Evolutionary conservation across 2,797 vertebrate genomes (phyloP), one percentile per base, ranked within the genome.

Genomic region (Eulemur mongoz): DNA sequence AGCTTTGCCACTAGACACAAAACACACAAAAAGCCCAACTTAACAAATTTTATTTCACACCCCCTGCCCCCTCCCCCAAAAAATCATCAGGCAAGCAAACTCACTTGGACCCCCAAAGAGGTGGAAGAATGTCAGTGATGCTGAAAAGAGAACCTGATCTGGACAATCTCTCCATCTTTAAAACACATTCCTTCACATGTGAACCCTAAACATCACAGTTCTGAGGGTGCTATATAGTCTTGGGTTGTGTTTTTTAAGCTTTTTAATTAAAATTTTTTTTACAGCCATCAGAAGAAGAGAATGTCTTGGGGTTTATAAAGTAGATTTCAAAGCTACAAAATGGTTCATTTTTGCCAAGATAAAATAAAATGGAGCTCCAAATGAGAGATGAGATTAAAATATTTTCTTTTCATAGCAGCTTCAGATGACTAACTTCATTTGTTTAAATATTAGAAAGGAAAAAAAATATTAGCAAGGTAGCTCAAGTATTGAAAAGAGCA

Each of bases 371-470:
- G 25, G 22, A 72, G 23, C 45, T 78, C 40, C 35, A 69, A 57
- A 84, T 11, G 50, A 73, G 20, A 94, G 22, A 79, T 32, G 32
- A 81, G 93, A 54, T 92, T 54, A 45, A 80, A 93, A 89, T 15
- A 18, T 50, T 89, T 48, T 84, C 8, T 91, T 75, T 63, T 18
- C 76, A 6, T 50, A 90, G 43, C 20, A 67, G 75, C 63, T 75
- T 82, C 52, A 50, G 63, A 57, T 70, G 73, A 65, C 61, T 59
- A 50, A n/a, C 0, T 43, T 89, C 57, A 72, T 72, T 48, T 81
- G 14, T 69, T 86, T 57, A 45, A 52, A 50, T n/a, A 45, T n/a
- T 15, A 63, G 14, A 65, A 52, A 84, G 18, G 1, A 54, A 54
- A 54, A 52, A 54, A 45, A 52, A 50, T n/a, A 45, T n/a, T 13